phyloP scores from a whole-genome alignment of 2,797 vertebrate species.

The Mormyrus hasselquistii region DNA sequence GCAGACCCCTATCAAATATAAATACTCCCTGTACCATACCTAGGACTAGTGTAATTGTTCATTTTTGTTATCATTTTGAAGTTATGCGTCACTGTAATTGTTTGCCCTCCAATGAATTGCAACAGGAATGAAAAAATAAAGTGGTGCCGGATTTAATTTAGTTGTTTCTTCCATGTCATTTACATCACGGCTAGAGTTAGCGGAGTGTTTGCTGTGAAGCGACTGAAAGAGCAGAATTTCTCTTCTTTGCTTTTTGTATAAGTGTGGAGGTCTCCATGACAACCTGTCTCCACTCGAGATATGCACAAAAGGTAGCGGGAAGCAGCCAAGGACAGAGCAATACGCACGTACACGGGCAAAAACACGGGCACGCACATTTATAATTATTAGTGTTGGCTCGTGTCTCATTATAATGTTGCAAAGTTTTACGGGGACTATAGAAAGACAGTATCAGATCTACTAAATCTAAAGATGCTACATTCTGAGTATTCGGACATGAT shows the following conservation, averaged over 20 bases:
- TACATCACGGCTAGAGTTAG: background rate
- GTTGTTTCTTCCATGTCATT: background rate
- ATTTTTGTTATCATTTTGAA: background rate
- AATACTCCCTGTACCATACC: background rate
- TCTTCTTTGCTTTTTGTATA: constrained; percentile 18
- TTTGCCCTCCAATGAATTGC: background rate
- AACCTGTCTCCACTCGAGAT: constrained; percentile 25
- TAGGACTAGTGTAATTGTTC: background rate
- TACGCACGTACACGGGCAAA: constrained; percentile 8
- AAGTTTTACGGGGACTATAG: background rate
- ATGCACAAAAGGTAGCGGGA: constrained; percentile 20
- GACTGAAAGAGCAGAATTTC: constrained; percentile 18
- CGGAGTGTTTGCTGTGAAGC: constrained; percentile 7
- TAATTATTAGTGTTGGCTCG: background rate
- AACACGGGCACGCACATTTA: constrained; percentile 6
- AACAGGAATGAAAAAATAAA: background rate
- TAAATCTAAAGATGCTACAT: background rate
- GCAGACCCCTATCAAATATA: background rate
- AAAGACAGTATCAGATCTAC: background rate
- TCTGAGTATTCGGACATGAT: background rate
- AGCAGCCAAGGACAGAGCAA: constrained; percentile 23
- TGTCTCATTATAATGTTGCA: background rate
- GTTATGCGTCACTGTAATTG: background rate
- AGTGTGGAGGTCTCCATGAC: constrained; percentile 26
- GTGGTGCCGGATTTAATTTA: background rate